Percentiles rank a stretch among this genome's conserved stretches.
These are phyloP conservation scores for Brachypalpus laphriformis DNA, from an alignment of 2,888 invertebrate species.

Conservation along the genomic window DNA sequence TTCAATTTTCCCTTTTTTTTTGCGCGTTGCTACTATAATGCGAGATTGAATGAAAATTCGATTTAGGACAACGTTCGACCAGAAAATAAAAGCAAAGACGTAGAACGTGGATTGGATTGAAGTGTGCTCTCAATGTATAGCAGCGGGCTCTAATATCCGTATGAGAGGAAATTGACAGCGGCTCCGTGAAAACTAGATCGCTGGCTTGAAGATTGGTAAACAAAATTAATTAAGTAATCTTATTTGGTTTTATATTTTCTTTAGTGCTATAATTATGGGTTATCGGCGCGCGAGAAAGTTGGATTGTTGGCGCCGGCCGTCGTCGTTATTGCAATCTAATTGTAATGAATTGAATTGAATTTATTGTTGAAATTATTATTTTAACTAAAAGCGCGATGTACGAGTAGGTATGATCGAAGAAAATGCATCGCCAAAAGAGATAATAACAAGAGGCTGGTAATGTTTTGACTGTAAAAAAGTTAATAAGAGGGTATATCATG, in stretches of 20 bases:
- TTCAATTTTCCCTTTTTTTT: slow-evolving; percentile 26
- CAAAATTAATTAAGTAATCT: slow-evolving; percentile 71
- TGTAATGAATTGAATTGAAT: slow-evolving; percentile 46
- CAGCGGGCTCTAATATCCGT: background rate
- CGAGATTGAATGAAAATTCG: slow-evolving; percentile 55
- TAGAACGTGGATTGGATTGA: background rate
- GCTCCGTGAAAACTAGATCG: slow-evolving; percentile 64
- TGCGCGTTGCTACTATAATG: background rate
- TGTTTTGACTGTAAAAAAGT: slow-evolving; percentile 2
- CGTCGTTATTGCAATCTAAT: slow-evolving; percentile 32
- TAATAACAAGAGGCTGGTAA: slow-evolving; percentile 12
- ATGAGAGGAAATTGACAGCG: slow-evolving; percentile 41
- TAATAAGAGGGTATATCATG: slow-evolving; percentile 16
- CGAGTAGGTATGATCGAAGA: background rate
- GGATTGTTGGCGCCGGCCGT: slow-evolving; percentile 56
- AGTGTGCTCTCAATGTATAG: slow-evolving; percentile 2
- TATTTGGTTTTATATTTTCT: slow-evolving; percentile 38
- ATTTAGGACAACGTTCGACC: slow-evolving; percentile 56
- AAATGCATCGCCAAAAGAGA: slow-evolving; percentile 29
- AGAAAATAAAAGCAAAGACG: slow-evolving; percentile 13
- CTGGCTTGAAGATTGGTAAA: slow-evolving; percentile 58
- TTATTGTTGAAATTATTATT: slow-evolving; percentile 1
- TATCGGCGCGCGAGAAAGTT: slow-evolving; percentile 66
- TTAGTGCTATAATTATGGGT: slow-evolving; percentile 55
- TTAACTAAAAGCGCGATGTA: background rate